phyloP scores from a whole-genome alignment of 2,888 invertebrate species.

The Orgyia antiqua region DNA sequence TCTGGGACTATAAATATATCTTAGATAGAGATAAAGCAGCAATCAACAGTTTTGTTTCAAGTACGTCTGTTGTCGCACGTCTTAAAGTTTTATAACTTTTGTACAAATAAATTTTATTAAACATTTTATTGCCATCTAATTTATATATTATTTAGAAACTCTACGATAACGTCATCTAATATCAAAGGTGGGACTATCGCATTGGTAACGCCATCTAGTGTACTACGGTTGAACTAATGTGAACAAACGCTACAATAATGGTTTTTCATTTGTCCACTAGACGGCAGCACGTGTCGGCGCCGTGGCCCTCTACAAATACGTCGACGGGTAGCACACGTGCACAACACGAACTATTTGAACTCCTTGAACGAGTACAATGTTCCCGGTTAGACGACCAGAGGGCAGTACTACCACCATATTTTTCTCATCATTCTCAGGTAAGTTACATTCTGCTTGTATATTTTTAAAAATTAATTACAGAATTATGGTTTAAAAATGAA shows the following conservation, averaged over 20 bases:
- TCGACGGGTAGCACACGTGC: conserved; percentile 73
- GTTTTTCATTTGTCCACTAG: conserved; percentile 56
- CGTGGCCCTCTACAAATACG: conserved; percentile 70
- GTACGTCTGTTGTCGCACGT: no score
- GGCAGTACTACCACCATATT: conserved; percentile 95
- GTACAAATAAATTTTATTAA: no score
- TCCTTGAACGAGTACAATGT: conserved; percentile 96
- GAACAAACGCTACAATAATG: conserved; percentile 11
- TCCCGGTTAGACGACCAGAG: conserved; percentile 97
- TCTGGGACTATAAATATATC: no score
- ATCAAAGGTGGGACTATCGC: no score
- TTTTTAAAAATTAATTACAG: no score
- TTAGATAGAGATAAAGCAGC: no score
- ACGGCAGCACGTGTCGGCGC: conserved; percentile 82
- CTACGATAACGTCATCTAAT: conserved; percentile 1
- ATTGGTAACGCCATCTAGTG: conserved; percentile 2
- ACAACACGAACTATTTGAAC: conserved; percentile 91
- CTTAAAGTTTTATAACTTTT: no score
- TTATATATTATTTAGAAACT: no score
- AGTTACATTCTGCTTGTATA: no score
- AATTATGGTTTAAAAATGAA: no score
- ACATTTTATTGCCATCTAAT: no score
- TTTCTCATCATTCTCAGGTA: conserved; percentile 84
- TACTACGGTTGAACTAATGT: background rate
- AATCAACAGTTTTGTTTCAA: no score